Conservation (phyloP, 2,888 invertebrate genomes). For the Pediacus dermestoides region DNA sequence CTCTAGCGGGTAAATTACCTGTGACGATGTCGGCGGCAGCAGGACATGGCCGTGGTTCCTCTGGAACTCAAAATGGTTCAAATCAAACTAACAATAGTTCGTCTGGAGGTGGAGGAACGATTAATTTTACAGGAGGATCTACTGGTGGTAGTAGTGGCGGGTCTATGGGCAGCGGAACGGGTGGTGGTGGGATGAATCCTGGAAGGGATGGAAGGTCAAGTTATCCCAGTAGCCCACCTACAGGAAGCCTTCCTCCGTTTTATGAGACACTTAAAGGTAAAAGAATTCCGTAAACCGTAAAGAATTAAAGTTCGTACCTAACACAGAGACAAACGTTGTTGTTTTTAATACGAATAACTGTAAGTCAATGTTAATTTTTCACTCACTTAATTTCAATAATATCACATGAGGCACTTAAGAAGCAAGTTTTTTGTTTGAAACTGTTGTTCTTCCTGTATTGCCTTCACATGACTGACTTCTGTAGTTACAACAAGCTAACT, state of each 20-base stretch:
- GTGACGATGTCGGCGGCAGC: slow-evolving; percentile 71
- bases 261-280: slow-evolving; percentile 75
- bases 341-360: no score
- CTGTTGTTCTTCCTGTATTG: no score
- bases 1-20: slow-evolving; percentile 56
- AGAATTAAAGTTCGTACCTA: no score
- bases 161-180: slow-evolving; percentile 56
- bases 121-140: slow-evolving; percentile 34
- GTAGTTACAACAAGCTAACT: no score
- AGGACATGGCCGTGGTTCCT: slow-evolving; percentile 70
- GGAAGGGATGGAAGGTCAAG: slow-evolving; percentile 81
- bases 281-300: slow-evolving; percentile 40
- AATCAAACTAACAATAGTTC: slow-evolving; percentile 39
- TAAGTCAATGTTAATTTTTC: no score
- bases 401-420: no score
- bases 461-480: no score
- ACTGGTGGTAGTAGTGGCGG: slow-evolving; percentile 47
- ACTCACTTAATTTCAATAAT: no score
- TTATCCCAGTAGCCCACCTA: slow-evolving; percentile 84
- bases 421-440: no score
- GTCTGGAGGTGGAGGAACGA: slow-evolving; percentile 36
- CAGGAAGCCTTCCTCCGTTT: slow-evolving; percentile 83
- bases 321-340: no score
- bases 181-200: slow-evolving; percentile 64
- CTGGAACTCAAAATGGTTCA: slow-evolving; percentile 49